phyloP scores from a whole-genome alignment of 2,888 invertebrate species.

The Diogma glabrata region DNA sequence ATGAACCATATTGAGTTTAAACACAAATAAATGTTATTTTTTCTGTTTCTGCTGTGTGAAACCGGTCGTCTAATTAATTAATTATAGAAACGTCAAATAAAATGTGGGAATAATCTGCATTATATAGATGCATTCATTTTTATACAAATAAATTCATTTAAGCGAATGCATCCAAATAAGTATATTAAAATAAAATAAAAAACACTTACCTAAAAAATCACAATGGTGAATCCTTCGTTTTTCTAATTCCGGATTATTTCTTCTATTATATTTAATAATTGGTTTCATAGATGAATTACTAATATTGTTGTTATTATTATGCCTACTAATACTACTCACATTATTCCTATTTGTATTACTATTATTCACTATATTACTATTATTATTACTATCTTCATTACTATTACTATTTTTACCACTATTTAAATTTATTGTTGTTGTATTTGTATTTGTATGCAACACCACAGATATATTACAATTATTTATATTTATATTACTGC shows the following conservation, averaged over 20 bases:
- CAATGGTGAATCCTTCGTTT: conserved; percentile 93
- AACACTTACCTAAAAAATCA: conserved; percentile 73
- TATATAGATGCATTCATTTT: background rate
- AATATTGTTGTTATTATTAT: conserved; percentile 16
- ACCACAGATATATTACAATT: no score
- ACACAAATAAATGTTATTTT: no score
- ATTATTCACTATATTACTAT: conserved; percentile 6
- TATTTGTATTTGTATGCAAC: conserved; percentile 6
- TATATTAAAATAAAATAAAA: background rate
- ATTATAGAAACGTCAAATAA: no score
- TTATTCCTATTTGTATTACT: conserved; percentile 15
- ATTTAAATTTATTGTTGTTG: background rate
- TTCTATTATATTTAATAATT: conserved; percentile 70
- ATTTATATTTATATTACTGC: conserved; percentile 12
- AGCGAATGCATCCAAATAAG: background rate
- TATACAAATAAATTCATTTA: background rate
- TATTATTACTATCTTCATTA: background rate
- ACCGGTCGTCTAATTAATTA: no score
- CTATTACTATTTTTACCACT: background rate
- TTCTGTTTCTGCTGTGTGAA: no score
- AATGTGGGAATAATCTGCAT: no score
- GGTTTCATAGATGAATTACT: conserved; percentile 29
- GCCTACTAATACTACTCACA: conserved; percentile 13
- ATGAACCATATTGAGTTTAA: no score
- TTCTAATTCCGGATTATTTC: conserved; percentile 94